These are phyloP conservation scores for Oreohelix idahoensis DNA, from an alignment of 1,140 invertebrate species.

Conservation along the genomic window DNA sequence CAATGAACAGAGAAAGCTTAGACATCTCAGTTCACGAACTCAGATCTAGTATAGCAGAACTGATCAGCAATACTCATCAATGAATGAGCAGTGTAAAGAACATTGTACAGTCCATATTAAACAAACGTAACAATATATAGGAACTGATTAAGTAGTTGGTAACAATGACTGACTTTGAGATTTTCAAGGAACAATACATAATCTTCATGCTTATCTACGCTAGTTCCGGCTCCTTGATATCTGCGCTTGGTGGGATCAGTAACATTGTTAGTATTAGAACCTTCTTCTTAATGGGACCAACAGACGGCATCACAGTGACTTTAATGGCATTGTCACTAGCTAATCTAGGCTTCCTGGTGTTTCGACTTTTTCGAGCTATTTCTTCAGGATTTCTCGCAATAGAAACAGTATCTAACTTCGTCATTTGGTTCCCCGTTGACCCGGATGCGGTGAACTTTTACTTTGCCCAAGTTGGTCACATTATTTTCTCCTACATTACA, in stretches of 20 bases:
- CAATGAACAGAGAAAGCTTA: too few species aligned
- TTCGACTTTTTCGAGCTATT: neutral
- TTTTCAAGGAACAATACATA: neutral
- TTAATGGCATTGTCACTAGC: neutral
- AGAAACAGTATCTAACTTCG: neutral
- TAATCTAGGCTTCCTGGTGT: neutral
- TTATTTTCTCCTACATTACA: neutral
- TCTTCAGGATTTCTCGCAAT: neutral
- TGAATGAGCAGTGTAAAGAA: too few species aligned
- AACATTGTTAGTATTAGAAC: neutral
- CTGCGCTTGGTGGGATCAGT: neutral
- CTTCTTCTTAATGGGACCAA: neutral
- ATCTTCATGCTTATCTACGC: neutral
- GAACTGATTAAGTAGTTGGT: neutral
- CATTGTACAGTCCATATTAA: too few species aligned
- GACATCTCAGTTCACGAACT: too few species aligned
- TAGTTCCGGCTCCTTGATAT: neutral
- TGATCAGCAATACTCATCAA: too few species aligned
- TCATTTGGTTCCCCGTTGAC: neutral
- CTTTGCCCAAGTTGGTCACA: neutral
- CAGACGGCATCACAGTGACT: neutral
- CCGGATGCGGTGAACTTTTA: neutral
- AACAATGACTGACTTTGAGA: neutral
- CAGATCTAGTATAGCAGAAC: too few species aligned
- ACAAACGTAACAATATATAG: too few species aligned